phyloP scores from a whole-genome alignment of 2,797 vertebrate genomes.

The Cossypha heuglini region DNA sequence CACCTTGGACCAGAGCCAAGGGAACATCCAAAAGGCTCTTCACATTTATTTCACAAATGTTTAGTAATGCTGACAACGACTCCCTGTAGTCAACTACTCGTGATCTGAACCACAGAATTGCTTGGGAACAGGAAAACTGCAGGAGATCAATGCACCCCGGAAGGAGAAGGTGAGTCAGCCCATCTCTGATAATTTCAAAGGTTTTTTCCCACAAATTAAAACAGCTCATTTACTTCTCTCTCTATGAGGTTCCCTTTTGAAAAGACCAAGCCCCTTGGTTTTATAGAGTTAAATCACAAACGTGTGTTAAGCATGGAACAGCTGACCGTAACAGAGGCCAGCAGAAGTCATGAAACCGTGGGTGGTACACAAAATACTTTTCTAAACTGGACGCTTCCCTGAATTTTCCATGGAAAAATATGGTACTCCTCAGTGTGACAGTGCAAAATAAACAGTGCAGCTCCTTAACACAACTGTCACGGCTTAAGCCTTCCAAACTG shows the following conservation, averaged over 20 bases:
- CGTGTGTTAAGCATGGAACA: background rate
- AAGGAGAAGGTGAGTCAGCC: background rate
- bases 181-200: background rate
- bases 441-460: background rate
- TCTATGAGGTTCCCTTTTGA: fast-evolving
- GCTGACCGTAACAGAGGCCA: background rate
- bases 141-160: background rate
- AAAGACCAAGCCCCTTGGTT: background rate
- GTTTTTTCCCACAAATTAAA: background rate
- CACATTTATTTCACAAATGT: background rate
- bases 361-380: background rate
- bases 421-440: background rate
- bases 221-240: background rate
- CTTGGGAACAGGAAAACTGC: fast-evolving
- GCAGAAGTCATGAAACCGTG: background rate
- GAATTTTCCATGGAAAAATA: background rate
- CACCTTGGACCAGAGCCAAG: background rate
- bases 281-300: background rate
- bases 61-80: background rate
- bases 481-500: background rate
- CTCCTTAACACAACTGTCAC: background rate
- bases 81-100: background rate
- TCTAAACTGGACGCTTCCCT: background rate
- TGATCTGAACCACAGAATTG: background rate
- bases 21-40: background rate